phyloP scores from a whole-genome alignment of 2,113 vertebrate genomes.

The Alligator mississippiensis region DNA sequence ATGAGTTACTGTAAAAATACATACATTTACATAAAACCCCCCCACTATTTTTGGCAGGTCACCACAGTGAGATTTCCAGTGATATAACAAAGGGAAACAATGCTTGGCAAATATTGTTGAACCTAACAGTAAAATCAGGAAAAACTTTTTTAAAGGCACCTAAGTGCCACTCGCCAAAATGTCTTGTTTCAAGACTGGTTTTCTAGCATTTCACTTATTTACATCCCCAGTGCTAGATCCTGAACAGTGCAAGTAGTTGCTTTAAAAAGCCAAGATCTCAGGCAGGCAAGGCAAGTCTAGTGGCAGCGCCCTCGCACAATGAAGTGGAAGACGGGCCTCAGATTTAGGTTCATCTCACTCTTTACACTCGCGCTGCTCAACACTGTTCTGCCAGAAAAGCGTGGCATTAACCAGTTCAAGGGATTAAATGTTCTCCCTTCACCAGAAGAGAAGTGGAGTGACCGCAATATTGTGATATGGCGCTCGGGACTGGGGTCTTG shows the following conservation, averaged over 20 bases:
- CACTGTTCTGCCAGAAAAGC: not conserved
- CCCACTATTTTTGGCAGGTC: not conserved
- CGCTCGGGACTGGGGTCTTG: not conserved
- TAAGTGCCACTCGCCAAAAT: not conserved
- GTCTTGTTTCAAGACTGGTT: not conserved
- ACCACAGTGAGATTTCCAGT: not conserved
- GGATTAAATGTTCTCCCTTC: not conserved
- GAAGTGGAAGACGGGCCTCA: not conserved
- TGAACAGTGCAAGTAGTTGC: too few species aligned
- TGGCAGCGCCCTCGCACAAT: not conserved
- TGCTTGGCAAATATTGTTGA: not conserved
- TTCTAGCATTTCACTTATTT: not conserved
- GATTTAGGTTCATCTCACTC: not conserved
- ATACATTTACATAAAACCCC: conserved; percentile 4
- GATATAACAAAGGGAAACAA: not conserved
- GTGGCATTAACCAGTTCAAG: not conserved
- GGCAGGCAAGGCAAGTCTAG: fast-evolving
- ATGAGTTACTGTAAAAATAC: not conserved
- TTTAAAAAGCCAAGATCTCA: not conserved
- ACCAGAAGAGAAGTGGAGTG: not conserved
- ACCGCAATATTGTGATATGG: not conserved
- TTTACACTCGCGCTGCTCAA: not conserved
- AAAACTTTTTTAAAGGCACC: not conserved
- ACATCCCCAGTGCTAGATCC: too few species aligned
- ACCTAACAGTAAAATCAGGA: not conserved